Evolutionary conservation across 1,140 invertebrate species (phyloP).

Genomic region (Drosophila obscura): DNA sequence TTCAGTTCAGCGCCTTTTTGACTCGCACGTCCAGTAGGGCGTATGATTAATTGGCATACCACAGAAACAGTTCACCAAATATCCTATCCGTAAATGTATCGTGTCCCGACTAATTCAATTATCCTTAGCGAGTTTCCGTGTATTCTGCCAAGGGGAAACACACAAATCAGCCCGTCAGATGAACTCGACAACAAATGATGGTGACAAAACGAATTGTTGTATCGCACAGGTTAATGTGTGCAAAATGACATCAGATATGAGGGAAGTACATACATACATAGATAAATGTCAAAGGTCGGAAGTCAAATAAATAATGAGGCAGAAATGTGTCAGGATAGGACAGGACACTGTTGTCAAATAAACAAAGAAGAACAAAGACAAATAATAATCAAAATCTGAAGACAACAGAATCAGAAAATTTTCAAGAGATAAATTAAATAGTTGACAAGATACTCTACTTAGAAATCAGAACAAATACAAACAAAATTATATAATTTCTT

Average conservation of each 20-base stretch:
- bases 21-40: conserved; percentile 15
- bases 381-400: conserved; percentile 6
- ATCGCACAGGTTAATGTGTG: neutral
- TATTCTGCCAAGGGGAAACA: conserved; percentile 8
- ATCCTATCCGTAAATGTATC: conserved; percentile 49
- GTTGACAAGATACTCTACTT: neutral
- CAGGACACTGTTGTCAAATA: conserved; percentile 6
- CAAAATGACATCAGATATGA: conserved; percentile 52
- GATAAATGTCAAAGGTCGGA: conserved; percentile 36
- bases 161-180: conserved; percentile 41
- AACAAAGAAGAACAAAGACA: conserved; percentile 18
- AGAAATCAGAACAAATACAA: neutral
- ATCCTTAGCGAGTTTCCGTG: conserved; percentile 54
- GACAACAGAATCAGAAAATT: neutral
- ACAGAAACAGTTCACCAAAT: conserved; percentile 15
- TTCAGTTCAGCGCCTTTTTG: conserved; percentile 24
- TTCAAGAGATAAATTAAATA: conserved; percentile 8
- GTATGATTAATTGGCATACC: conserved; percentile 62
- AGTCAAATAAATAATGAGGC: conserved; percentile 56
- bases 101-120: conserved; percentile 64
- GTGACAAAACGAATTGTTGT: conserved; percentile 42
- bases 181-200: conserved; percentile 27
- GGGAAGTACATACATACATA: conserved; percentile 18
- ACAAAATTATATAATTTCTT: too few relatives aligned
- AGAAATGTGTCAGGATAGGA: conserved; percentile 18